Evolutionary conservation across 2,113 vertebrate genomes (phyloP).

Genomic region (Lates calcarifer): DNA sequence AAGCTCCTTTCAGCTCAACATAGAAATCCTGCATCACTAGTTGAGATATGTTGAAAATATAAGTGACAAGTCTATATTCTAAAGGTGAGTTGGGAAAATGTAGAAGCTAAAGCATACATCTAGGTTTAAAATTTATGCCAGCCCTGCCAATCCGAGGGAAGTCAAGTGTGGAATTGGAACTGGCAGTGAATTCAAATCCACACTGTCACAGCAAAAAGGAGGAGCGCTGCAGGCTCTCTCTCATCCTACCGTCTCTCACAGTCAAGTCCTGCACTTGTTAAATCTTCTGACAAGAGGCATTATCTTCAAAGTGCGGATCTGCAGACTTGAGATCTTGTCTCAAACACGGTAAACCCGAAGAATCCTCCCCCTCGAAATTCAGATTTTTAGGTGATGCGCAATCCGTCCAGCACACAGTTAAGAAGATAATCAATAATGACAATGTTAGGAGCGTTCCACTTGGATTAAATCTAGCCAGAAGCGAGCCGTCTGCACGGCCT

Average conservation of each 20-base stretch:
- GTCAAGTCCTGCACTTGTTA: slow-evolving; percentile 63
- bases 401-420: not conserved
- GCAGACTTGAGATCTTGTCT: slow-evolving; percentile 54
- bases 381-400: slow-evolving; percentile 2
- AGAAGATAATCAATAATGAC: not conserved
- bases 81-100: slow-evolving; percentile 33
- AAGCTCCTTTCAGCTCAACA: not conserved
- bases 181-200: slow-evolving; percentile 75
- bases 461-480: not conserved
- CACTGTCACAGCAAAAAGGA: slow-evolving; percentile 64
- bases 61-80: slow-evolving; percentile 25
- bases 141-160: slow-evolving; percentile 59
- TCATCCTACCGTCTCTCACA: slow-evolving; percentile 54
- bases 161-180: slow-evolving; percentile 73
- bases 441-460: not conserved
- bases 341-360: slow-evolving; percentile 12
- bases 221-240: slow-evolving; percentile 61
- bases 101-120: slow-evolving; percentile 33
- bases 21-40: not conserved
- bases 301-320: slow-evolving; percentile 68
- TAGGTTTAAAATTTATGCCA: slow-evolving; percentile 36
- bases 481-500: not conserved
- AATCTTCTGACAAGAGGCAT: slow-evolving; percentile 74
- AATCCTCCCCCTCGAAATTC: not conserved
- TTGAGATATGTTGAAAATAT: slow-evolving; percentile 11